These are phyloP conservation scores for Meles meles DNA, from an alignment of 2,113 vertebrate genomes.

Conservation along the genomic window DNA sequence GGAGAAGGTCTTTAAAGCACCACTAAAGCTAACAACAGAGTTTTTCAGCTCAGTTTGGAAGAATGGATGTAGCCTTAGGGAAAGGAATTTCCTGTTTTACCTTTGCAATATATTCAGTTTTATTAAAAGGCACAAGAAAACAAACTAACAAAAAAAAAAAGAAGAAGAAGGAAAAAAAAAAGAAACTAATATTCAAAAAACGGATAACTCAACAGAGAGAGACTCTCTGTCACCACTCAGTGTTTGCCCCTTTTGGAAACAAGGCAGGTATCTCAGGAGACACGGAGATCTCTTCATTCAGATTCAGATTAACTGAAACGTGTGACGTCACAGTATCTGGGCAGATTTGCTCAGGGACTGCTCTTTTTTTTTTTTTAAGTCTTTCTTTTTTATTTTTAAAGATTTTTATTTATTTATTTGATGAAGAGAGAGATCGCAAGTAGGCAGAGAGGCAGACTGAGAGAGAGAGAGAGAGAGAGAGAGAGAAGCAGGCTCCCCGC, in stretches of 20 bases:
- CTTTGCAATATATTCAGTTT: not conserved
- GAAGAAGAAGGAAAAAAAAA: no score
- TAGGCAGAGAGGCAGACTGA: no score
- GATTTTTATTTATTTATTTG: no score
- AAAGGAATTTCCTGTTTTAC: constrained; percentile 21
- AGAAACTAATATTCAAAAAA: not conserved
- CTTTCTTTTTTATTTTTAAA: no score
- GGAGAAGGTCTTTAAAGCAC: not conserved
- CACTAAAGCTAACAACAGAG: not conserved
- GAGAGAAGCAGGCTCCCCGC: no score
- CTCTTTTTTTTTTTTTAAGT: no score
- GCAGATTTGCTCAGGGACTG: not conserved
- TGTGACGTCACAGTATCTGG: not conserved
- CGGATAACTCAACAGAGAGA: not conserved
- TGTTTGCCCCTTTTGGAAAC: not conserved
- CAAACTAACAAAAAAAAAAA: not conserved
- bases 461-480: no score
- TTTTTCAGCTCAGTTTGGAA: not conserved
- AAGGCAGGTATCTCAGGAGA: not conserved
- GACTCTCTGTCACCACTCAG: not conserved
- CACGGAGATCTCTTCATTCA: fast-evolving
- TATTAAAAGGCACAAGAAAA: not conserved
- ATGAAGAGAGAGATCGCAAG: no score
- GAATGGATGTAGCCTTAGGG: not conserved
- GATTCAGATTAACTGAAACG: not conserved